Conservation (phyloP, 2,113 vertebrate species). For the Trematocara nigrifrons region DNA sequence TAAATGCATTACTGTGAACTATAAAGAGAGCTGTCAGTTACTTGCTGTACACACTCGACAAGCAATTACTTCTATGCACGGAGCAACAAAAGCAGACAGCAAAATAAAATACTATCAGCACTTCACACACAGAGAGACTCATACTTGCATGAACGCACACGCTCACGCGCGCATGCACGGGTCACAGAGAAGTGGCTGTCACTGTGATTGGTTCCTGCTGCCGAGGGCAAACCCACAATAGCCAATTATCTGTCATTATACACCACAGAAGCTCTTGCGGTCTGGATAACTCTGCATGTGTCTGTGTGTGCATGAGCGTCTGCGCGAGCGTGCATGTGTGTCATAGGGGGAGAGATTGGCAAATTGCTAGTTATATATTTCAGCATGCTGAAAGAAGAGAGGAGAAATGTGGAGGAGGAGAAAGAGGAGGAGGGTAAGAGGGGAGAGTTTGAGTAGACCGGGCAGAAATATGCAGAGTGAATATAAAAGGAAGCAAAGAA, state of each 20-base stretch:
- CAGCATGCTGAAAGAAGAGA: constrained; percentile 37
- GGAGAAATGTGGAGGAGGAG: constrained; percentile 9
- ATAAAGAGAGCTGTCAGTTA: constrained; percentile 25
- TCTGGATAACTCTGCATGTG: constrained; percentile 34
- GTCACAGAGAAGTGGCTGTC: constrained; percentile 65
- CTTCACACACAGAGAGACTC: not conserved
- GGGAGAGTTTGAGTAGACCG: constrained; percentile 11
- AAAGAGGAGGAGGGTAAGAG: not conserved
- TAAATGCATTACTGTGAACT: not conserved
- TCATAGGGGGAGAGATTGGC: constrained; percentile 46
- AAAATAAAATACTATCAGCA: constrained; percentile 29
- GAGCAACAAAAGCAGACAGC: constrained; percentile 17
- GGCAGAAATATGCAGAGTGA: constrained; percentile 32
- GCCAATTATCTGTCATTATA: constrained; percentile 73
- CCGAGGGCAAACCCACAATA: constrained; percentile 59
- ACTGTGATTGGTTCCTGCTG: constrained; percentile 65
- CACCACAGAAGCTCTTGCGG: constrained; percentile 60
- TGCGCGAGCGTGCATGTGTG: not conserved
- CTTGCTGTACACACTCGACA: not conserved
- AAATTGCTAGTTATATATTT: constrained; percentile 65
- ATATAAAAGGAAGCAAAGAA: constrained; percentile 26
- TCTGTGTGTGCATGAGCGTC: not conserved
- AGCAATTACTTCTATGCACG: constrained; percentile 16
- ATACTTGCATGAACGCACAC: not conserved
- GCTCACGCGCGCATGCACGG: not conserved